These are phyloP conservation scores for Netelia melanura DNA, from an alignment of 2,888 invertebrate genomes.

Conservation along the genomic window DNA sequence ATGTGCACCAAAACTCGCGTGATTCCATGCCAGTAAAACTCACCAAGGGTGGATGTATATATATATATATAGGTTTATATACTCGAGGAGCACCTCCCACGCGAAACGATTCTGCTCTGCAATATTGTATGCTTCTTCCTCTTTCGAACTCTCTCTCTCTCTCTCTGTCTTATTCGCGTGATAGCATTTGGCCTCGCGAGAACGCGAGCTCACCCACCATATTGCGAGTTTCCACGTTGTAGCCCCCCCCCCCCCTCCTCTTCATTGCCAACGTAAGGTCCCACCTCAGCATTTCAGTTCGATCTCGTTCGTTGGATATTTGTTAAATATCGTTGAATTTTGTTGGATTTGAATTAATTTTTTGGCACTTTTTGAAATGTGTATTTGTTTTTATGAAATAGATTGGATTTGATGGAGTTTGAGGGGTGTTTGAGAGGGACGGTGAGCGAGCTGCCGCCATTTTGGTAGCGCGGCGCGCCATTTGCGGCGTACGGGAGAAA, in stretches of 20 bases:
- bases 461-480: not conserved
- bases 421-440: constrained; percentile 59
- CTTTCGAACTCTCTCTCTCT: constrained; percentile 9
- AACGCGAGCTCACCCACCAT: constrained; percentile 21
- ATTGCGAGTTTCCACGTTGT: constrained; percentile 58
- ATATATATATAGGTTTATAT: not conserved
- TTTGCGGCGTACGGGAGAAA: not conserved
- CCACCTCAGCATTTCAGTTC: no score
- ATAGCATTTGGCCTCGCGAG: constrained; percentile 31
- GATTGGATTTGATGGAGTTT: constrained; percentile 62
- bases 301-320: no score
- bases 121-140: constrained; percentile 6
- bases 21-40: constrained; percentile 68
- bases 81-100: not conserved
- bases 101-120: not conserved
- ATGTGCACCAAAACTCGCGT: constrained; percentile 68
- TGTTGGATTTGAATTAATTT: no score
- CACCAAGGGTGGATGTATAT: not conserved
- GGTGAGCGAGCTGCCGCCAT: constrained; percentile 5
- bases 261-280: no score
- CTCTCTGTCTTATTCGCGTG: constrained; percentile 25
- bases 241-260: constrained; percentile 22
- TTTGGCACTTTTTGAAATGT: no score
- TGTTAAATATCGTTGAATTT: no score
- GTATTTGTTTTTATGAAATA: no score